Evolutionary conservation across 2,113 vertebrate genomes (phyloP), one percentile per base, ranked within the genome.

Genomic region (Otis tarda): DNA sequence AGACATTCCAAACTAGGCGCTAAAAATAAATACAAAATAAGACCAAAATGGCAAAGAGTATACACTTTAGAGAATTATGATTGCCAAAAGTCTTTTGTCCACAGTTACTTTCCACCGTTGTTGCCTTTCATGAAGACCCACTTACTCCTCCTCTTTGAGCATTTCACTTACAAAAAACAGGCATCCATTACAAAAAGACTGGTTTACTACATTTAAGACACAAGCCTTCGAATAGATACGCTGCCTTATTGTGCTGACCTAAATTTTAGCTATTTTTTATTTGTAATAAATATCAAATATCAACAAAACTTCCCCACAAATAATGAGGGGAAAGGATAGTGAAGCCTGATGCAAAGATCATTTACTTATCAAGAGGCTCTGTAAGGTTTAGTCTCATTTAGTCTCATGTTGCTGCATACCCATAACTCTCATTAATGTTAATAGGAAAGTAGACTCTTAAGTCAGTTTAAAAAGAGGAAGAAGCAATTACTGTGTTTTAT

Each of bases 361-460:
- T 97, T 98, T 97, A 89, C 87, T 91, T 86, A 87, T 79, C 85
- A 90, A 85, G 80, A 86, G 85, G 57, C 52, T 86, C 63, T 90
- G 77, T 35, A 67, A 80, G 49, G 75, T 83, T 86, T 85, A 82
- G 74, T 78, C 85, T 94, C 73, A 68, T 87, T 87, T 91, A 73
- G 73, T 63, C 92, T 94, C 94, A 57, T 64, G 70, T 68, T 90
- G 83, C 74, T 76, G 69, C 45, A 74, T 21, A 87, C 67, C 94
- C 91, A 89, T 92, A 97, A 95, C 63, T 98, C 93, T 97, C 93
- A 97, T 96, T 97, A 98, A 95, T 80, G 83, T 70, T 96, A 97
- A 97, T 93, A 89, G 84, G 47, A 97, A 97, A 97, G 94, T 52
- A 90, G 95, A 96, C 93, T 65, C 91, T 82, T 45, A 57, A 88